phyloP scores from a whole-genome alignment of 2,888 invertebrate genomes.

The Mactromeris polynyma region DNA sequence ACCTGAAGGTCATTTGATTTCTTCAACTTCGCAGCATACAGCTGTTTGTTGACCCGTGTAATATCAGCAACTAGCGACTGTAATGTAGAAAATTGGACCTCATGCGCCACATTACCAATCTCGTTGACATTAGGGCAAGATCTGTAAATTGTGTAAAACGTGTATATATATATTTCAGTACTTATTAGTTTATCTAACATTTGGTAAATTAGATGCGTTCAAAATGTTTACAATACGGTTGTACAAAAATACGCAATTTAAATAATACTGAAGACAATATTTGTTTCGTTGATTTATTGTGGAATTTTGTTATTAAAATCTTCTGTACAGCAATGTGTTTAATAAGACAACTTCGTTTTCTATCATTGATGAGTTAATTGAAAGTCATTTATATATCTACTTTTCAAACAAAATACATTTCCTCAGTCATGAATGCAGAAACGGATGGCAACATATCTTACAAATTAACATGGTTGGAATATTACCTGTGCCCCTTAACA shows the following conservation, averaged over 20 bases:
- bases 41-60: background rate
- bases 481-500: background rate
- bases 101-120: background rate
- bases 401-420: no score
- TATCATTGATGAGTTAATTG: no score
- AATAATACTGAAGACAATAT: background rate
- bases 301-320: no score
- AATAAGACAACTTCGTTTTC: no score
- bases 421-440: background rate
- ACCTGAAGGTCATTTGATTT: background rate
- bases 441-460: background rate
- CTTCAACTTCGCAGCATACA: background rate
- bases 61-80: background rate
- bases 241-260: background rate
- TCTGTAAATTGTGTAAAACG: slow-evolving; percentile 7
- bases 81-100: background rate
- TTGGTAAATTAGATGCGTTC: background rate
- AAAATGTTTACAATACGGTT: background rate
- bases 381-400: no score
- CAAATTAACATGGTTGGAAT: background rate
- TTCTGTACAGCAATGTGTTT: no score
- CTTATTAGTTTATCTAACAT: no score
- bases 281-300: background rate
- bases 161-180: no score
- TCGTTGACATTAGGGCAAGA: background rate